Evolutionary conservation across 2,113 vertebrate genomes (phyloP), one percentile per base, ranked within the genome.

Genomic region (Cacatua alba): DNA sequence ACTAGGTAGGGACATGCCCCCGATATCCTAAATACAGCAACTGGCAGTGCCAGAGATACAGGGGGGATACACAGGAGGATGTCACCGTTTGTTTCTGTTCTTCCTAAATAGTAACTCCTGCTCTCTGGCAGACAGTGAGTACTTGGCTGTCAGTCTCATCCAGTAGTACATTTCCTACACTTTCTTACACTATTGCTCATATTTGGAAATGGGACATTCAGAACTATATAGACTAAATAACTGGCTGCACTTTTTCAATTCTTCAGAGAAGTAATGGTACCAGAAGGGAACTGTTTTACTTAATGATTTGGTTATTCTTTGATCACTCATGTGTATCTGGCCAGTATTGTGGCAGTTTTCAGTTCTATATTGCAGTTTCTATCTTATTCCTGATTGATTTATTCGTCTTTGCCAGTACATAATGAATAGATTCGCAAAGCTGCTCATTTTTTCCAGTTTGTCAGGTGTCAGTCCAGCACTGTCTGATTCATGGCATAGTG

Each of bases 251-350:
- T 82, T 93, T 62, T 82, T 91, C 69, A 79, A 2, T 91, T 87
- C 69, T 95, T 93, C 55, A 79, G 21, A 79, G 28, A 86, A 96
- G 21, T 82, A 94, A 88, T 76, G 15, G 55, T 52, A 75, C 62
- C 88, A 89, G 88, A 93, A 93, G 83, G 91, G 92, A 96, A 88
- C 35, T 72, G 80, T 93, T 96, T 93, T 86, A 69, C 53, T 82
- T 97, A 94, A 96, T 93, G 80, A 95, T 92, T 95, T 96, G 88
- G 92, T 97, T 96, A 92, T 94, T 95, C 83, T 93, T 88, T 91
- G 80, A 96, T 94, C 83, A 49, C 63, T 97, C 52, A 17, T 72
- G 77, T 94, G 91, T 92, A 96, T 95, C 94, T 95, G 92, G 94
- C 88, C 92, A 95, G 96, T 94, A 84, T 92, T 96, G 83, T 95